Conservation (phyloP, 2,797 vertebrate species). For the Anguilla anguilla region DNA sequence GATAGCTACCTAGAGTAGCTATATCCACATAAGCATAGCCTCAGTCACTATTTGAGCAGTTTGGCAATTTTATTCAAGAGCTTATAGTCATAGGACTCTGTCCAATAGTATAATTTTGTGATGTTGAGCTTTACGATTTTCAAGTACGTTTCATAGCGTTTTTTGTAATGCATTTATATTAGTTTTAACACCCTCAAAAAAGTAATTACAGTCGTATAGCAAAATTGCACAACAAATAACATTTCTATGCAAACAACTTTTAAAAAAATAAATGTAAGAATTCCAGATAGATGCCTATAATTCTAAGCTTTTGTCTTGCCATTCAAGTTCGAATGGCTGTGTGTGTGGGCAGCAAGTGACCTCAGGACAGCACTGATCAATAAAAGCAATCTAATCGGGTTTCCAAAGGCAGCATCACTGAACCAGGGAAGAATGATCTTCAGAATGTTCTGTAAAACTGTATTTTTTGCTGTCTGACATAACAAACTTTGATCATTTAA, state of each 20-base stretch:
- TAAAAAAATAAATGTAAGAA: too few species aligned
- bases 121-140: neutral
- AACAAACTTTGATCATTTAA: neutral
- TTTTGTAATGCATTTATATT: neutral
- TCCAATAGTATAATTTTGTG: neutral
- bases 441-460: neutral
- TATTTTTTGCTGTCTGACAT: neutral
- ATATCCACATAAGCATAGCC: too few species aligned
- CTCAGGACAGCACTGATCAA: slow-evolving; percentile 15
- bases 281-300: too few species aligned
- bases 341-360: neutral
- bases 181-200: neutral
- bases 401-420: neutral
- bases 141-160: neutral
- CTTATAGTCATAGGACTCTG: neutral
- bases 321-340: neutral
- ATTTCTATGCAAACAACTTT: too few species aligned
- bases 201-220: neutral
- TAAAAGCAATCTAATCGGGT: slow-evolving; percentile 1
- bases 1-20: too few species aligned
- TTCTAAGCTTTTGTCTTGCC: neutral
- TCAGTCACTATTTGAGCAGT: too few species aligned
- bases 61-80: neutral
- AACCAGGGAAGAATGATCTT: neutral
- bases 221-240: neutral